These are phyloP conservation scores for Nannospalax galili DNA, from an alignment of 2,113 vertebrate species.

Conservation along the genomic window DNA sequence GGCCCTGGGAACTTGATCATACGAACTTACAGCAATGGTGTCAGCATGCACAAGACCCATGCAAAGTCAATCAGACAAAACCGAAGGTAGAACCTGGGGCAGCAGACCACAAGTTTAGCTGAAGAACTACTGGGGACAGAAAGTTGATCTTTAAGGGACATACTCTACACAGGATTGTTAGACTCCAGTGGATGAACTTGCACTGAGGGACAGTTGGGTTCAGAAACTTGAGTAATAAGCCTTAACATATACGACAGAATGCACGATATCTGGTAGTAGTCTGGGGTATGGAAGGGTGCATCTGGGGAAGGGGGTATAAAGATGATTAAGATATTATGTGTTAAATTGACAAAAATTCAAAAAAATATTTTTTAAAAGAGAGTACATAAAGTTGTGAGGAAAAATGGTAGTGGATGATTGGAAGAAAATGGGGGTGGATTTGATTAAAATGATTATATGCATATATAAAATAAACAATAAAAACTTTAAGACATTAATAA, in stretches of 20 bases:
- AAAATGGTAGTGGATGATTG: too few species aligned
- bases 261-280: too few species aligned
- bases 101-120: not conserved
- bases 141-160: not conserved
- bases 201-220: too few species aligned
- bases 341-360: rapidly evolving
- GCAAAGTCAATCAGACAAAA: not conserved
- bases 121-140: not conserved
- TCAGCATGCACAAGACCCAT: not conserved
- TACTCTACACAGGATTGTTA: too few species aligned
- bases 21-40: too few species aligned
- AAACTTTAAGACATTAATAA: not conserved
- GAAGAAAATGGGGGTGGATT: not conserved
- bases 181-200: too few species aligned
- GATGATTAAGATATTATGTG: too few species aligned
- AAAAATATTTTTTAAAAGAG: not conserved
- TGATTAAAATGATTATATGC: not conserved
- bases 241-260: too few species aligned
- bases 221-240: too few species aligned
- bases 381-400: not conserved
- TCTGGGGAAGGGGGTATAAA: too few species aligned
- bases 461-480: not conserved
- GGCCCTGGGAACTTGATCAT: too few species aligned
- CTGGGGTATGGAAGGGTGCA: too few species aligned
- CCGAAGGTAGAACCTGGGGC: not conserved